Percentiles rank a stretch among this genome's conserved stretches.
These are phyloP conservation scores for Geotrypetes seraphini DNA, from an alignment of 2,797 vertebrate species.

Conservation along the genomic window DNA sequence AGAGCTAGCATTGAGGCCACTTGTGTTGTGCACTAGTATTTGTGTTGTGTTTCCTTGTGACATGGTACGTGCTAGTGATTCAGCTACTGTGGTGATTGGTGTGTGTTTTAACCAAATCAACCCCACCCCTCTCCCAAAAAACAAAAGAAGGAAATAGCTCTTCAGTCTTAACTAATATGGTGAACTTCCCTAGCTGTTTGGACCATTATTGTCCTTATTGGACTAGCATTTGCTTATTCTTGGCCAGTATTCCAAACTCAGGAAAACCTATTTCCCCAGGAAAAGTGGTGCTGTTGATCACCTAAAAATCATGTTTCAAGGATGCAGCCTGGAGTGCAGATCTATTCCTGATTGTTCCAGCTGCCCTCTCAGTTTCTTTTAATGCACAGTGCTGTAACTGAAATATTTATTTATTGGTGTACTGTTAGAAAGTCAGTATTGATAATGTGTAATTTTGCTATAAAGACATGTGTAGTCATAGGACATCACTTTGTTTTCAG, in stretches of 20 bases:
- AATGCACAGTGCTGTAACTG: background rate
- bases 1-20: conserved; percentile 27
- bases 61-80: conserved; percentile 34
- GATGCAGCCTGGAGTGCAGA: too few relatives aligned
- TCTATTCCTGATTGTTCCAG: conserved; percentile 10
- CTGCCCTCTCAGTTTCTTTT: conserved; percentile 17
- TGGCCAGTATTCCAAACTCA: background rate
- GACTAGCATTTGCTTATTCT: too few relatives aligned
- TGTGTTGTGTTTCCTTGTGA: conserved; percentile 28
- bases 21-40: conserved; percentile 15
- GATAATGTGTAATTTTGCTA: background rate
- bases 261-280: conserved; percentile 9
- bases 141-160: too few relatives aligned
- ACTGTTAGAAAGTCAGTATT: background rate
- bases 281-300: conserved; percentile 2
- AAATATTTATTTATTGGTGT: background rate
- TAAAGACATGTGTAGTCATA: rapidly evolving
- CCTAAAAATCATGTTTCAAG: conserved; percentile 1
- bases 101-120: conserved; percentile 38
- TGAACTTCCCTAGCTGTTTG: too few relatives aligned
- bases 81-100: conserved; percentile 46
- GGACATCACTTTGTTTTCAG: background rate
- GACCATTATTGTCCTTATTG: too few relatives aligned
- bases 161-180: too few relatives aligned
- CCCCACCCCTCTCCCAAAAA: too few relatives aligned